A percentile compares a stretch with the other conserved stretches of the same genome.
Conservation (phyloP, 2,888 invertebrate species). For the Herminia tarsipennalis region DNA sequence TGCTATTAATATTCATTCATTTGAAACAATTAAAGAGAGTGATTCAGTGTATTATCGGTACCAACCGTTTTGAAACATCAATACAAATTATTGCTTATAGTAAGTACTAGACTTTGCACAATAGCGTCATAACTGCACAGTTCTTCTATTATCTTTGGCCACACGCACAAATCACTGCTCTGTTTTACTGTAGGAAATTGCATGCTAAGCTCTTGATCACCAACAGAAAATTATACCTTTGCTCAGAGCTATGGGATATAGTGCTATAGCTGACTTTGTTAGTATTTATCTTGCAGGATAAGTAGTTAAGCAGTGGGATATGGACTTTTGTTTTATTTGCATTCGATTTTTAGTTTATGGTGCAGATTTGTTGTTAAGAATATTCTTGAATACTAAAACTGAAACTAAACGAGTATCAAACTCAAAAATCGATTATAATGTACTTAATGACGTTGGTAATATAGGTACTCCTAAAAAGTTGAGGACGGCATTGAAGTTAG, state of each 20-base stretch:
- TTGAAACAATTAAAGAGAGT: too few species aligned
- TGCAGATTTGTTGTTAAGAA: too few species aligned
- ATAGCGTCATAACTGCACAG: background rate
- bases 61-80: background rate
- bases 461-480: too few species aligned
- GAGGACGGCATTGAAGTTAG: too few species aligned
- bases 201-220: slow-evolving; percentile 30
- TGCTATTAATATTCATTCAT: too few species aligned
- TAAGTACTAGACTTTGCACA: background rate
- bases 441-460: too few species aligned
- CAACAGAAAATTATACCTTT: slow-evolving; percentile 33
- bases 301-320: too few species aligned
- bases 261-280: slow-evolving; percentile 17
- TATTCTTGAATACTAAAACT: slow-evolving; percentile 12
- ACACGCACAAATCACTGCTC: slow-evolving; percentile 1
- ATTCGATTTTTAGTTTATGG: too few species aligned
- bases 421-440: too few species aligned
- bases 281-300: too few species aligned
- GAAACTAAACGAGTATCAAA: too few species aligned
- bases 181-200: slow-evolving; percentile 34
- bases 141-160: background rate
- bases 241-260: slow-evolving; percentile 14
- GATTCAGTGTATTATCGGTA: too few species aligned
- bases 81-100: background rate
- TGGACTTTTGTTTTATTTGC: background rate